Conservation (phyloP, 2,113 vertebrate species). For the Serilophus lunatus region DNA sequence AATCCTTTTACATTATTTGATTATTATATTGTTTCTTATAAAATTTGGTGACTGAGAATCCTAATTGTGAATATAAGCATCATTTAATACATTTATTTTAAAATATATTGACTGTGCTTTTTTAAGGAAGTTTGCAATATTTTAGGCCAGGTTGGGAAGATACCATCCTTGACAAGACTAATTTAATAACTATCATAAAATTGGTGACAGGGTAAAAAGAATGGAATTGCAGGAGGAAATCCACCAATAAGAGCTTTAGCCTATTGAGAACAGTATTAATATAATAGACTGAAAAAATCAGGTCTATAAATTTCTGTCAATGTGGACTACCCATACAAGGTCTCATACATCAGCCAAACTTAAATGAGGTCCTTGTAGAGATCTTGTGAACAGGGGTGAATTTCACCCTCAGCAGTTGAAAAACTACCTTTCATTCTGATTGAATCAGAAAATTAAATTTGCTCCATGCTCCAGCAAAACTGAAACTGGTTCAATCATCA, state of each 20-base stretch:
- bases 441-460: slow-evolving; percentile 44
- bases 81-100: not conserved
- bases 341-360: slow-evolving; percentile 15
- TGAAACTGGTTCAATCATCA: not conserved
- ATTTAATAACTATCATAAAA: not conserved
- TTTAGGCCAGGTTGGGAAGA: not conserved
- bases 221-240: not conserved
- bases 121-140: not conserved
- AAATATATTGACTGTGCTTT: not conserved
- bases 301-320: slow-evolving; percentile 35
- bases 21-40: not conserved
- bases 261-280: not conserved
- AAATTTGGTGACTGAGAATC: not conserved
- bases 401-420: slow-evolving; percentile 9
- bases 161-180: not conserved
- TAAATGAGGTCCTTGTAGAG: slow-evolving; percentile 32
- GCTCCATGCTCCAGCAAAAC: not conserved
- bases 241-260: not conserved
- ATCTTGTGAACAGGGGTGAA: not conserved
- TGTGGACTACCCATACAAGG: slow-evolving; percentile 8
- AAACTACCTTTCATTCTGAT: slow-evolving; percentile 29
- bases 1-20: not conserved
- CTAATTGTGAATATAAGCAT: not conserved
- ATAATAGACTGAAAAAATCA: slow-evolving; percentile 9
- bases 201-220: not conserved